A percentile compares a stretch with the other conserved stretches of the same genome.
Evolutionary conservation across 1,140 invertebrate genomes (phyloP).

Genomic region (Procambarus clarkii): DNA sequence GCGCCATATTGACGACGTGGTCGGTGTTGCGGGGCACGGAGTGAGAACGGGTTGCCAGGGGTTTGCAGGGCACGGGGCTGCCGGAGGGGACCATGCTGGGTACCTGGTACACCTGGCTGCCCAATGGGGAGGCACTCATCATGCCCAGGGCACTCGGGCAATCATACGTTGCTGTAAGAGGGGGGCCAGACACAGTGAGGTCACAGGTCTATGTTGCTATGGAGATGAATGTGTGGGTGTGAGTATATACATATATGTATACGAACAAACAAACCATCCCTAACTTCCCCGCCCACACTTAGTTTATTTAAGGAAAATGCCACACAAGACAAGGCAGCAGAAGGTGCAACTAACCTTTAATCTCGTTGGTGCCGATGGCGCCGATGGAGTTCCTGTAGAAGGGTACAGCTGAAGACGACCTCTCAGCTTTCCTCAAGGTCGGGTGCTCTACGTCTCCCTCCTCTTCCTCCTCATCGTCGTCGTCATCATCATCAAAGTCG

Average conservation of each 20-base stretch:
- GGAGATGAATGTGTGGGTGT: too few relatives aligned
- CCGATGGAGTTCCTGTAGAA: slow-evolving; percentile 69
- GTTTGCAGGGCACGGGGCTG: not conserved
- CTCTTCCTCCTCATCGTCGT: slow-evolving; percentile 62
- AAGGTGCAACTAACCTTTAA: not conserved
- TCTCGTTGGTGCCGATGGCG: slow-evolving; percentile 46
- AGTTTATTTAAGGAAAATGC: too few relatives aligned
- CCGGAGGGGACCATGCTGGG: not conserved
- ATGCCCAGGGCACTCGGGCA: not conserved
- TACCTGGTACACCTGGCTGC: not conserved
- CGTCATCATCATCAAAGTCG: slow-evolving; percentile 69
- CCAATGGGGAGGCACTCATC: not conserved
- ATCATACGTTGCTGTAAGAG: not conserved
- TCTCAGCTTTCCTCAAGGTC: slow-evolving; percentile 55
- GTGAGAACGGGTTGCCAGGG: slow-evolving; percentile 20
- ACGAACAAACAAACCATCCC: too few relatives aligned
- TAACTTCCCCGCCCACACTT: too few relatives aligned
- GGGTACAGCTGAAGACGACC: slow-evolving; percentile 51
- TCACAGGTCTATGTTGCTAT: too few relatives aligned
- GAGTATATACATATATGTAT: too few relatives aligned
- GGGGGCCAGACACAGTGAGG: too few relatives aligned
- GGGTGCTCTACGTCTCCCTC: not conserved
- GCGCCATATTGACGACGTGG: not conserved
- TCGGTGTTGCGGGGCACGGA: slow-evolving; percentile 11
- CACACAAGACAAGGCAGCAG: too few relatives aligned